Evolutionary conservation across 1,140 invertebrate species (phyloP), one percentile per base, ranked within the genome.

Genomic region (Meloidogyne exigua): DNA sequence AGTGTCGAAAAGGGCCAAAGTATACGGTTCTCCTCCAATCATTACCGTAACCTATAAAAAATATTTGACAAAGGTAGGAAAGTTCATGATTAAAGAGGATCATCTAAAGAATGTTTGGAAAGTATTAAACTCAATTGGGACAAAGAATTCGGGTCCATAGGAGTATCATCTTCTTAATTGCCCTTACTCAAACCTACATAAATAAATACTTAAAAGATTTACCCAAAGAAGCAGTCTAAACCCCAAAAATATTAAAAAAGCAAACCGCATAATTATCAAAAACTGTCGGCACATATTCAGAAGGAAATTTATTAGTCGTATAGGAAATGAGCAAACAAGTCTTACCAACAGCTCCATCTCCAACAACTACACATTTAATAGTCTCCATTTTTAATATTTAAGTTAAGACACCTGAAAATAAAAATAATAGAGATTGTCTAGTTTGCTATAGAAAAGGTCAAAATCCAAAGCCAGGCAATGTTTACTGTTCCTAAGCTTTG

Each of bases 1-100:
- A 87, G 95, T 97, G 91, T 97, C 95, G 91, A 97, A 97, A 78
- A 98, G 90, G 82, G 96, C 96, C 86, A 99, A 89, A 67, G 96
- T 98, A 88, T 99, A 99, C 11, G 96, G 96, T 88, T 99, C 96
- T 42, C 95, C 96, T 18, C 86, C 86, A 64, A 86, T 88, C 86
- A 88, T 88, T n/a, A 86, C 86, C 57, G 86, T 88, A 0, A 88
- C 86, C 84, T 85, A 49, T 32, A 87, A 79, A 64, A 39, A 10
- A 39, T 9, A 0, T 39, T 39, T n/a, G n/a, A 9, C 4, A n/a
- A n/a, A n/a, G n/a, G n/a, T n/a, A n/a, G n/a, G n/a, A n/a, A n/a
- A n/a, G n/a, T n/a, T n/a, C n/a, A n/a, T n/a, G n/a, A n/a, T n/a
- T n/a, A n/a, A n/a, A n/a, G n/a, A n/a, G n/a, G n/a, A n/a, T n/a